Percentiles rank a stretch among this genome's conserved stretches.
Conservation (phyloP, 2,113 vertebrate genomes). For the Carassius auratus region DNA sequence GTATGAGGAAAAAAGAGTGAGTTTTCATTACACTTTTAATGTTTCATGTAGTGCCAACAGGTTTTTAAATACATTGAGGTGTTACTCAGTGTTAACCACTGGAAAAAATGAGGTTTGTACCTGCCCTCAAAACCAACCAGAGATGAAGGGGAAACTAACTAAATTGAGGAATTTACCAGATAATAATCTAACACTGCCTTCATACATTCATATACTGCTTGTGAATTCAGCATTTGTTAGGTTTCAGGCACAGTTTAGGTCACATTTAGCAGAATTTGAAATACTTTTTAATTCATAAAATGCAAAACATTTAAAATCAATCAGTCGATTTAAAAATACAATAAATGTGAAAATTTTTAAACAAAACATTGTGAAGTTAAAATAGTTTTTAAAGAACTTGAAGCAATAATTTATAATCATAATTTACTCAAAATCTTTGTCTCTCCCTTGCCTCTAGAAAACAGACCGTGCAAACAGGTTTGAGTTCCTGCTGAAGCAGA, state of each 20-base stretch:
- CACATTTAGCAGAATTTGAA: too few relatives aligned
- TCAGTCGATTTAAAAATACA: neutral
- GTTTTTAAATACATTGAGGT: neutral
- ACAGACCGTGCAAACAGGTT: conserved; percentile 86
- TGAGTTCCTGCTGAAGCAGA: conserved; percentile 90
- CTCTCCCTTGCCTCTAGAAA: conserved; percentile 74
- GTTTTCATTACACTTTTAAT: conserved; percentile 45
- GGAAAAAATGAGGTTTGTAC: neutral
- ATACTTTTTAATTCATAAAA: too few relatives aligned
- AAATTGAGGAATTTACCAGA: neutral
- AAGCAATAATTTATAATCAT: neutral
- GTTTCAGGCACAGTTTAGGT: too few relatives aligned
- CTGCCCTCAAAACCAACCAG: neutral
- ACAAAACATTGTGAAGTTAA: too few relatives aligned
- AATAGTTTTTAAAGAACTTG: too few relatives aligned
- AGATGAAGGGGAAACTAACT: neutral
- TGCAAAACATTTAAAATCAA: neutral
- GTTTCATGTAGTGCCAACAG: neutral
- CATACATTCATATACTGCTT: too few relatives aligned
- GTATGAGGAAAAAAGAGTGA: conserved; percentile 88
- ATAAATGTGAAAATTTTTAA: neutral
- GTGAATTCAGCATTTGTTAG: too few relatives aligned
- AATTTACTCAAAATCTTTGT: neutral
- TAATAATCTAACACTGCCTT: too few relatives aligned
- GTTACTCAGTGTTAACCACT: neutral